Percentiles rank a stretch among this genome's conserved stretches.
phyloP scores from a whole-genome alignment of 2,888 invertebrate species.

The Biston betularia region DNA sequence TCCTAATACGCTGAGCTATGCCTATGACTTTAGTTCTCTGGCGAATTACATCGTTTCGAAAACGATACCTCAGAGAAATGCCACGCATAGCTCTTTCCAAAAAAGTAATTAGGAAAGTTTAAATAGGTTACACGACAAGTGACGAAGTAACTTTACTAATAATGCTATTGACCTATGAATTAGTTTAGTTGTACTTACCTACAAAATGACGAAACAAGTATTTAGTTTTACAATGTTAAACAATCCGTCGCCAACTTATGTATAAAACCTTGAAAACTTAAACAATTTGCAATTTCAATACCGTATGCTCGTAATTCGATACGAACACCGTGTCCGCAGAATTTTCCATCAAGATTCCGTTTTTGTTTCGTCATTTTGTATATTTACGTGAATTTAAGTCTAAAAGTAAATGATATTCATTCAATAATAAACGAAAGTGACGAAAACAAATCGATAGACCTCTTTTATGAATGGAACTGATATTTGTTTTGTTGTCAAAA shows the following conservation, averaged over 20 bases:
- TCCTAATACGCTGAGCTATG: too few species aligned
- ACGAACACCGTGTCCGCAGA: slow-evolving; percentile 32
- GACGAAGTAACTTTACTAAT: slow-evolving; percentile 3
- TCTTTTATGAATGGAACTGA: slow-evolving; percentile 59
- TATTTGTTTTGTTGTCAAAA: slow-evolving; percentile 52
- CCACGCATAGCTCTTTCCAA: too few species aligned
- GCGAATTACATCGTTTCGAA: too few species aligned
- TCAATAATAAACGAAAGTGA: slow-evolving; percentile 47
- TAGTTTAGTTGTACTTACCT: slow-evolving; percentile 1
- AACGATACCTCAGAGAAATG: too few species aligned
- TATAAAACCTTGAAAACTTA: slow-evolving; percentile 37
- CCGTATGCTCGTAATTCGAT: slow-evolving; percentile 33
- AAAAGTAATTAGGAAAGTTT: neutral
- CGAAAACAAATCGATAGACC: slow-evolving; percentile 46
- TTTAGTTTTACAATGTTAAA: slow-evolving; percentile 19
- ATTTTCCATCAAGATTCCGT: slow-evolving; percentile 39
- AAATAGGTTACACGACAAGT: slow-evolving; percentile 10
- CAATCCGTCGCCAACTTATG: slow-evolving; percentile 24
- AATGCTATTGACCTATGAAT: slow-evolving; percentile 16
- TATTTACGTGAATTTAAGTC: slow-evolving; percentile 28
- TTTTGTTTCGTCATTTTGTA: slow-evolving; percentile 28
- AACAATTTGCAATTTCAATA: slow-evolving; percentile 41
- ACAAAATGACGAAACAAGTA: slow-evolving; percentile 9
- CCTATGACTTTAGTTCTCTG: too few species aligned
- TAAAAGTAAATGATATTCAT: slow-evolving; percentile 45